Evolutionary conservation across 2,797 vertebrate species (phyloP).

Genomic region (Leucoraja ocellata): DNA sequence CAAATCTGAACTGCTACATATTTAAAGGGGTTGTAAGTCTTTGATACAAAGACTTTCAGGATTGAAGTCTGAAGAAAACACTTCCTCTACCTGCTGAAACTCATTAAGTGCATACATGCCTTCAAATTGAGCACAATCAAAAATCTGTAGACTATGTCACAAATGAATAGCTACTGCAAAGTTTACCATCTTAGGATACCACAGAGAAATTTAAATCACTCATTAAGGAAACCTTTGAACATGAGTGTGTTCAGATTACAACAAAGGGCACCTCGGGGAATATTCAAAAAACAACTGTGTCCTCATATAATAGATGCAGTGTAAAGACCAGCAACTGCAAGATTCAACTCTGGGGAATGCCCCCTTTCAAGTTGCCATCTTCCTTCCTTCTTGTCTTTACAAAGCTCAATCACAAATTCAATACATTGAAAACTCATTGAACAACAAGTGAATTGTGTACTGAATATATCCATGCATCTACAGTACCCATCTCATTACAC

Average conservation of each 20-base stretch:
- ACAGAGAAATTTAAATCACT: not conserved
- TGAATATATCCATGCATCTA: not conserved
- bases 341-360: not conserved
- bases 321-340: not conserved
- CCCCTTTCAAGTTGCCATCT: not conserved
- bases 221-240: not conserved
- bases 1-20: not conserved
- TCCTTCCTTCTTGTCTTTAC: conserved; percentile 22
- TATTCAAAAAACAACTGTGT: not conserved
- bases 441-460: not conserved
- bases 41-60: not conserved
- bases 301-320: not conserved
- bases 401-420: not conserved
- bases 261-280: not conserved
- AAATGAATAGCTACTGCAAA: not conserved
- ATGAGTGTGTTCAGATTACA: not conserved
- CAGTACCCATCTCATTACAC: not conserved
- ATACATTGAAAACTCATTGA: not conserved
- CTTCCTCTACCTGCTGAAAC: not conserved
- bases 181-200: not conserved
- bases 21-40: not conserved
- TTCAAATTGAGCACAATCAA: not conserved
- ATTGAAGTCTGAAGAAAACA: not conserved
- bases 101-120: not conserved
- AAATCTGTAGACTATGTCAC: not conserved